phyloP scores from a whole-genome alignment of 2,113 vertebrate genomes.

The Heterotis niloticus region DNA sequence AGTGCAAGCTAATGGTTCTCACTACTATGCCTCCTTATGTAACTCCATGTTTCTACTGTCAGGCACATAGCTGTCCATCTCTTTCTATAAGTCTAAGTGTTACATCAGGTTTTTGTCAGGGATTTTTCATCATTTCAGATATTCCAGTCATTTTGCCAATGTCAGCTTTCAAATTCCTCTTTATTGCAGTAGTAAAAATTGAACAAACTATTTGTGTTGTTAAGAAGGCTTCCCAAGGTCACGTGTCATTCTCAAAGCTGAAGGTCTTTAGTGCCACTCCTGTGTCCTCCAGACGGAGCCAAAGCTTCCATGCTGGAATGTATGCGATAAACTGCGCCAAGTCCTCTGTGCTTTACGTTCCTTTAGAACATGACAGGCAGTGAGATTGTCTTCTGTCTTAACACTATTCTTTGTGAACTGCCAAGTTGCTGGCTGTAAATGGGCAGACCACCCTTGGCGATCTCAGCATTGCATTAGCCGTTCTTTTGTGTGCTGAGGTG shows the following conservation, averaged over 20 bases:
- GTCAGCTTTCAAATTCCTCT: no score
- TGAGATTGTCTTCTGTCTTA: not conserved
- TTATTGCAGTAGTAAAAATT: no score
- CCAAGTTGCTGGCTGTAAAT: not conserved
- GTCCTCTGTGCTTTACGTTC: not conserved
- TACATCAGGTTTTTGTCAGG: no score
- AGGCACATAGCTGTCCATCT: no score
- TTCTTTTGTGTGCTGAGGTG: not conserved
- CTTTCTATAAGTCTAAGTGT: no score
- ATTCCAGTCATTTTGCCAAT: no score
- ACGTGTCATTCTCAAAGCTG: not conserved
- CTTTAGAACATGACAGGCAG: not conserved
- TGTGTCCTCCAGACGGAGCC: not conserved
- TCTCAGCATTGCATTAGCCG: not conserved
- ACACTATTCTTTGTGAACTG: not conserved
- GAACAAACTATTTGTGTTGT: no score
- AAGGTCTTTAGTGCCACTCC: not conserved
- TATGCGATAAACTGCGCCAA: not conserved
- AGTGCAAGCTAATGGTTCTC: no score
- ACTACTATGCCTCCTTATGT: no score
- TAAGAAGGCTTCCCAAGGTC: no score
- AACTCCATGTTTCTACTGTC: no score
- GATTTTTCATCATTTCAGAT: no score
- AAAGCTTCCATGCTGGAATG: constrained; percentile 1
- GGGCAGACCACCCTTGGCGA: not conserved